Conservation (phyloP, 1,140 invertebrate genomes). For the Planococcus citri region DNA sequence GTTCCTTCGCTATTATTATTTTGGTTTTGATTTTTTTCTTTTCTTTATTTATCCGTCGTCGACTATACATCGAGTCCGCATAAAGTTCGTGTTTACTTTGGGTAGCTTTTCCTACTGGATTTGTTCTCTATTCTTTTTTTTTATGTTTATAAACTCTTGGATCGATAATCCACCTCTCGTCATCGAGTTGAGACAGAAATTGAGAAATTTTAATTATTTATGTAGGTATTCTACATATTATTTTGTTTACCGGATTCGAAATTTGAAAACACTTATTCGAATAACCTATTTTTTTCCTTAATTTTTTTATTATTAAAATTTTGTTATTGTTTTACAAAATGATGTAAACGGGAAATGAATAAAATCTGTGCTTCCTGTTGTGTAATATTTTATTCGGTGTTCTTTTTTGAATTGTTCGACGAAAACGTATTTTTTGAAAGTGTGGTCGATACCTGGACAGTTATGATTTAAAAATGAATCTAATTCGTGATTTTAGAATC, state of each 20-base stretch:
- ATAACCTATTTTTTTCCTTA: not conserved
- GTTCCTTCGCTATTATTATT: too few relatives aligned
- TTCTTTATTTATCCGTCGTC: not conserved
- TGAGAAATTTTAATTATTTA: not conserved
- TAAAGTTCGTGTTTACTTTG: not conserved
- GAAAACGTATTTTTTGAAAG: not conserved
- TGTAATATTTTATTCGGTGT: not conserved
- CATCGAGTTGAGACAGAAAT: not conserved
- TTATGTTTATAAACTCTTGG: too few relatives aligned
- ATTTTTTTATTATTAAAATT: not conserved
- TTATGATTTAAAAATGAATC: too few relatives aligned
- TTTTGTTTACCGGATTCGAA: not conserved
- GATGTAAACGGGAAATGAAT: not conserved
- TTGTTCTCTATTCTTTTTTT: too few relatives aligned
- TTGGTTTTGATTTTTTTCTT: too few relatives aligned
- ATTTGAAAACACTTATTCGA: not conserved
- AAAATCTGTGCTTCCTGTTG: not conserved
- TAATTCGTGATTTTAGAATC: too few relatives aligned
- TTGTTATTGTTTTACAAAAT: not conserved
- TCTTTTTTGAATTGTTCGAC: not conserved
- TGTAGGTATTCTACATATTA: too few relatives aligned
- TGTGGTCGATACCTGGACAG: too few relatives aligned
- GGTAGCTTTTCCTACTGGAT: too few relatives aligned
- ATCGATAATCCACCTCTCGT: not conserved
- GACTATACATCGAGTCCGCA: not conserved